phyloP scores from a whole-genome alignment of 2,797 vertebrate species.

The Falco biarmicus region DNA sequence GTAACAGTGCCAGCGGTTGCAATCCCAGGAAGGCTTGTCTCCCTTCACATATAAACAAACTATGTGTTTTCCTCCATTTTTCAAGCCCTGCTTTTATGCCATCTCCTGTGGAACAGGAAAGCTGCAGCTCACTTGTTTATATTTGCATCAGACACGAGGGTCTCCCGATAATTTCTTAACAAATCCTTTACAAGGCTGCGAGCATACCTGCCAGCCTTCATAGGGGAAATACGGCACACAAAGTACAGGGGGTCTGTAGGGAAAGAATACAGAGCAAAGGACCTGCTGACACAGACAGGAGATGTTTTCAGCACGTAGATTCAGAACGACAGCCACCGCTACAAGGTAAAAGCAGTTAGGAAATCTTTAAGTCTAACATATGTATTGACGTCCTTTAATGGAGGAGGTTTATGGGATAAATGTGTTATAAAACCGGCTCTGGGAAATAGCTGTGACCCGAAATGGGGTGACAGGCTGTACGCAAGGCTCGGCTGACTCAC shows the following conservation, averaged over 20 bases:
- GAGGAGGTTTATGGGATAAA: neutral
- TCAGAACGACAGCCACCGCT: neutral
- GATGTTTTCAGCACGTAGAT: neutral
- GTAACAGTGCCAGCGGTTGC: neutral
- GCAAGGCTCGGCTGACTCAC: neutral
- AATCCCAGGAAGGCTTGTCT: neutral
- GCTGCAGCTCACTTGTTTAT: neutral
- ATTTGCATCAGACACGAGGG: neutral
- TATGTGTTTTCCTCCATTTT: neutral
- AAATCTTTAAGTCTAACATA: neutral
- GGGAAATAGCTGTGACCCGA: neutral
- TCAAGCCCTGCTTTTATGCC: neutral
- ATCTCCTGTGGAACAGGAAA: neutral
- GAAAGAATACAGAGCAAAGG: neutral
- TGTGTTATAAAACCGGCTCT: neutral
- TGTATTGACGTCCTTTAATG: neutral
- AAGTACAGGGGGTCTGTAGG: neutral
- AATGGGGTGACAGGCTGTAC: neutral
- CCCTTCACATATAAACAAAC: neutral
- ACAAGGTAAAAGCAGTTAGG: neutral
- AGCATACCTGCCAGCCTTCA: conserved; percentile 18
- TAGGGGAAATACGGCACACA: neutral
- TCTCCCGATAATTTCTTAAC: conserved; percentile 27
- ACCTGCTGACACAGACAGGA: neutral
- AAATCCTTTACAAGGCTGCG: neutral